A percentile compares a stretch with the other conserved stretches of the same genome.
These are phyloP conservation scores for Lycaon pictus DNA, from an alignment of 2,113 vertebrate genomes.

Conservation along the genomic window DNA sequence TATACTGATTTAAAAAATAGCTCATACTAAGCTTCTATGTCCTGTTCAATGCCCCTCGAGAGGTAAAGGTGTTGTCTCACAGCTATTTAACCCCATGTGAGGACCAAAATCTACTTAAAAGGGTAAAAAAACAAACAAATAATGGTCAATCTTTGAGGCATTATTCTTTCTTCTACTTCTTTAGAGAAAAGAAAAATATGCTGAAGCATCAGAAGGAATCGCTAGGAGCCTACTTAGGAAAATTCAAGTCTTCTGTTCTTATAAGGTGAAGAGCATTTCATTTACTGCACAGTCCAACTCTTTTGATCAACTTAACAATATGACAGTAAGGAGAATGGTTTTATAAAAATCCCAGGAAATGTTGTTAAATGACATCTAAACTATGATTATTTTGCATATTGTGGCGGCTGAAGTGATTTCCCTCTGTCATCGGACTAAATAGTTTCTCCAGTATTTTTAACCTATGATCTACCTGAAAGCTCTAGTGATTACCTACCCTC, in stretches of 20 bases:
- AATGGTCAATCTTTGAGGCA: background rate
- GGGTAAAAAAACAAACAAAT: background rate
- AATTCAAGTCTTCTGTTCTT: background rate
- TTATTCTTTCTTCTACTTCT: background rate
- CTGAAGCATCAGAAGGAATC: background rate
- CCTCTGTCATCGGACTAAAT: slow-evolving; percentile 19
- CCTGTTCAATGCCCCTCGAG: background rate
- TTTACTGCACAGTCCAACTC: background rate
- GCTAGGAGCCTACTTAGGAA: background rate
- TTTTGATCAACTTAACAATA: slow-evolving; percentile 27
- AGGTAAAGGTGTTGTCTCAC: slow-evolving; percentile 43
- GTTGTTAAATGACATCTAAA: slow-evolving; percentile 40
- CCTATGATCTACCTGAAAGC: background rate
- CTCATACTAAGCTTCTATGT: slow-evolving; percentile 38
- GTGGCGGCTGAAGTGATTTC: background rate
- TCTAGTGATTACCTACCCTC: background rate
- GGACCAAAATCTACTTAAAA: slow-evolving; percentile 11
- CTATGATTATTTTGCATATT: slow-evolving; percentile 5
- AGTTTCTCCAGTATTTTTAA: slow-evolving; percentile 45
- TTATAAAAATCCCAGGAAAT: background rate
- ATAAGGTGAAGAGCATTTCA: background rate
- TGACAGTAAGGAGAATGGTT: background rate
- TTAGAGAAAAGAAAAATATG: slow-evolving; percentile 46
- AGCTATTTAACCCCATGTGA: background rate
- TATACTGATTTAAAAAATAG: slow-evolving; percentile 34